Conservation (phyloP, 1,140 invertebrate species). For the Ostrea edulis region DNA sequence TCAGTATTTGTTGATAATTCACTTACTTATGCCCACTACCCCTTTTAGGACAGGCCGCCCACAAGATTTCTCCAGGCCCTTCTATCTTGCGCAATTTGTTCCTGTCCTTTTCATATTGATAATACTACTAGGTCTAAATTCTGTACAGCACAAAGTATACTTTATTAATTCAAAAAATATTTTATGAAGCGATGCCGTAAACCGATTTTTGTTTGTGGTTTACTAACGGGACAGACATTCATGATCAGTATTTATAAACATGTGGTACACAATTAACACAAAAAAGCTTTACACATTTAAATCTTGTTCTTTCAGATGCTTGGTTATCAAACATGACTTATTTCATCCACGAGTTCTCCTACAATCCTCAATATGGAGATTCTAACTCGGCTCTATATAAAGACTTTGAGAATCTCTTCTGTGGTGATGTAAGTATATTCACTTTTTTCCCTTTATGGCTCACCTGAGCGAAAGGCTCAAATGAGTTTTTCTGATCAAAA, state of each 20-base stretch:
- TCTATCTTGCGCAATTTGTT: no score
- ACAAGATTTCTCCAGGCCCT: not conserved
- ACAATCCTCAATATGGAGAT: conserved; percentile 39
- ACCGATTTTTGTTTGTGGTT: no score
- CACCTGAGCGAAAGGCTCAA: no score
- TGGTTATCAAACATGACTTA: conserved; percentile 56
- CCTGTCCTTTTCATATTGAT: not conserved
- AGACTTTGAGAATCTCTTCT: conserved; percentile 52
- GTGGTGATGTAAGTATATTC: conserved; percentile 50
- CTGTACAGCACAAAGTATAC: no score
- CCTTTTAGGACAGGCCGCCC: no score
- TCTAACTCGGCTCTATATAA: conserved; percentile 38
- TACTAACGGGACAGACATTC: no score
- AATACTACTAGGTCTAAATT: not conserved
- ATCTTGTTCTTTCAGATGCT: conserved; percentile 47
- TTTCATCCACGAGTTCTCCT: conserved; percentile 49
- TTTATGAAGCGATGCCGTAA: no score
- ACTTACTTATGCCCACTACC: no score
- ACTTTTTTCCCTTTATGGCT: not conserved
- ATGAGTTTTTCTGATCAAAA: no score
- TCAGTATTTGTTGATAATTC: conserved; percentile 8
- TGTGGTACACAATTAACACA: no score
- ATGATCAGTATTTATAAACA: conserved; percentile 54
- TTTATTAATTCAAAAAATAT: not conserved
- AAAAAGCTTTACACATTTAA: no score